Evolutionary conservation across 1,140 invertebrate species (phyloP).

Genomic region (Rhagoletis pomonella): DNA sequence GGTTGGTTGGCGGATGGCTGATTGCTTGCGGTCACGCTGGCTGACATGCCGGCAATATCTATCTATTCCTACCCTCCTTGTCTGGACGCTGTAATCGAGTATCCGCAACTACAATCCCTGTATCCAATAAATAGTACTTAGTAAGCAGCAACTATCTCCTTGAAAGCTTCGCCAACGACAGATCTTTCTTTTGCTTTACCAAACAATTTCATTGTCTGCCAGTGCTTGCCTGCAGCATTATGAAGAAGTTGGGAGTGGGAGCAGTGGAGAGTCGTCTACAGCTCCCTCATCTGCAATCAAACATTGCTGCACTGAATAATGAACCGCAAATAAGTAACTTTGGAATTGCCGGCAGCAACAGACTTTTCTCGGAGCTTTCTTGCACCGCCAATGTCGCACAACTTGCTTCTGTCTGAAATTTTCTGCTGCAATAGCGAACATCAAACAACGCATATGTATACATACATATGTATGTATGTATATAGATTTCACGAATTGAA

Average conservation of each 20-base stretch:
- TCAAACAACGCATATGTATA: not conserved
- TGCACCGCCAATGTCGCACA: not conserved
- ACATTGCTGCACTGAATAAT: not conserved
- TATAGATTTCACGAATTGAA: not conserved
- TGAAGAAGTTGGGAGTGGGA: not conserved
- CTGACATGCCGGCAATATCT: not conserved
- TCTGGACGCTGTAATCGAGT: not conserved
- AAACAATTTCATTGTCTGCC: not conserved
- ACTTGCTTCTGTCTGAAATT: not conserved
- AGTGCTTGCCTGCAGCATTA: not conserved
- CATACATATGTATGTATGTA: no score
- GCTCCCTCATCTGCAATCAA: not conserved
- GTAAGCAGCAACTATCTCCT: not conserved
- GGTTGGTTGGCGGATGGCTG: not conserved
- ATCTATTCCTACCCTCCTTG: not conserved
- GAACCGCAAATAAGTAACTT: conserved; percentile 50
- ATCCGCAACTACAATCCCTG: not conserved
- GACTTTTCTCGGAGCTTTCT: not conserved
- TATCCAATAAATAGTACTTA: not conserved
- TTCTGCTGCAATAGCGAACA: not conserved
- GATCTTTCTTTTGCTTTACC: not conserved
- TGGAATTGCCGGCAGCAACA: not conserved
- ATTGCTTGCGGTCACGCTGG: conserved; percentile 1
- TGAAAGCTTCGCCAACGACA: not conserved
- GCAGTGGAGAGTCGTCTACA: not conserved